Base-by-base conservation (phyloP, 2,797 vertebrate genomes). In the Brotogeris chrysoptera region DNA sequence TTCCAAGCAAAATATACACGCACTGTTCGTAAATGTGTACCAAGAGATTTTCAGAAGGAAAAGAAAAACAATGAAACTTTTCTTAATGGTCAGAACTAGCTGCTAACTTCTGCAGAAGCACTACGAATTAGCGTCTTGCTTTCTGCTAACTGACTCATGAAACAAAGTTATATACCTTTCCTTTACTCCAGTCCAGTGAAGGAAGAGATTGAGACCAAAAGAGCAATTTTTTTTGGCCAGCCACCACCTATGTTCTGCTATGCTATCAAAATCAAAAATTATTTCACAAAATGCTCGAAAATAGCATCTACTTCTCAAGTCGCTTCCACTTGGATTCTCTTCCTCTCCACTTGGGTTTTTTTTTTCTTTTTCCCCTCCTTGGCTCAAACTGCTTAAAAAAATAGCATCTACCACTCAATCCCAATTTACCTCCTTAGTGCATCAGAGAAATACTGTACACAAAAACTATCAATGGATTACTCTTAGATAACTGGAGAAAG, bases 331-430 rank as follows among this genome's bases (percentile, higher is more conserved):
- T 34, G 0, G 8, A 44, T 38, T 65, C 30, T 82, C 50, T 21
- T 55, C 30, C 38, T 60, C 64, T 76, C 8, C 52, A 68, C 36
- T 8, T 60, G 9, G 9, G 4, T 32, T 3, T 9, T 32, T 3
- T 10, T 8, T 3, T 52, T 17, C 27, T 9, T 30, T 6, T 53
- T 16, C 20, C 2, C 0, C 1, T 4, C 47, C 34, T 24, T 64
- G 63, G 21, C 43, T 83, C 68, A 71, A 69, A 57, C 4, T 0
- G 2, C 57, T 76, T n/a, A 16, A 57, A 80, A 73, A 39, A 38
- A 39, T 8, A 21, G 38, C 16, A 46, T 44, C 52, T 78, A 10
- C 19, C 49, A 78, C 47, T 68, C 55, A 47, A 74, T 41, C 30
- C 70, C 11, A 34, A 4, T 30, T 28, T 49, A 39, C 9, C 44